These are phyloP conservation scores for Odocoileus virginianus DNA, from an alignment of 2,113 vertebrate species.

Conservation along the genomic window DNA sequence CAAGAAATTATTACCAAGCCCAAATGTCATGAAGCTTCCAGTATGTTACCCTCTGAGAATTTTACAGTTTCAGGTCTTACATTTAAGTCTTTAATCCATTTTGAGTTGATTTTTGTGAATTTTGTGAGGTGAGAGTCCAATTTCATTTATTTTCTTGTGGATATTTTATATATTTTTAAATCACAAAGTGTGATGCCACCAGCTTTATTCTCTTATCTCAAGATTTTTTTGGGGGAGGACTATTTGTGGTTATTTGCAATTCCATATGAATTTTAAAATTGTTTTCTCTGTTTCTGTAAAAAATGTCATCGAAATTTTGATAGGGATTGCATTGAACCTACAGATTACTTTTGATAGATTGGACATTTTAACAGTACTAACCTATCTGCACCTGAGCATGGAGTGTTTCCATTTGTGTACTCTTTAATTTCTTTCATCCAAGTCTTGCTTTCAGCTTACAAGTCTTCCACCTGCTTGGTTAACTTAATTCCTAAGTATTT, in stretches of 20 bases:
- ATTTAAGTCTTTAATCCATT: neutral
- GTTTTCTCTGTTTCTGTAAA: neutral
- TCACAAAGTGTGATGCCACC: neutral
- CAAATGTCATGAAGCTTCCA: neutral
- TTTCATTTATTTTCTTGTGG: neutral
- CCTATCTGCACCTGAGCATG: neutral
- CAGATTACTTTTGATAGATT: neutral
- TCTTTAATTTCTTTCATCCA: neutral
- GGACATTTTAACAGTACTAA: neutral
- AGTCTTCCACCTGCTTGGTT: neutral
- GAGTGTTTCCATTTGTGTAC: neutral
- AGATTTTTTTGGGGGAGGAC: neutral
- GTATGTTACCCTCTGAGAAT: neutral
- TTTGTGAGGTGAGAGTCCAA: neutral
- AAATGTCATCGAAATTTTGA: neutral
- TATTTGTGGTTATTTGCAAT: neutral
- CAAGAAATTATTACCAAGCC: neutral
- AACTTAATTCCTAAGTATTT: neutral
- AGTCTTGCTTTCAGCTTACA: neutral
- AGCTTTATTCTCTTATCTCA: neutral
- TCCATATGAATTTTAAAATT: neutral
- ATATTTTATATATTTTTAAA: neutral
- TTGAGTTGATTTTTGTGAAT: neutral
- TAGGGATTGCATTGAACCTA: neutral
- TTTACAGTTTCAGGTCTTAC: neutral